phyloP scores from a whole-genome alignment of 2,888 invertebrate species.

The Reticulitermes lucifugus region DNA sequence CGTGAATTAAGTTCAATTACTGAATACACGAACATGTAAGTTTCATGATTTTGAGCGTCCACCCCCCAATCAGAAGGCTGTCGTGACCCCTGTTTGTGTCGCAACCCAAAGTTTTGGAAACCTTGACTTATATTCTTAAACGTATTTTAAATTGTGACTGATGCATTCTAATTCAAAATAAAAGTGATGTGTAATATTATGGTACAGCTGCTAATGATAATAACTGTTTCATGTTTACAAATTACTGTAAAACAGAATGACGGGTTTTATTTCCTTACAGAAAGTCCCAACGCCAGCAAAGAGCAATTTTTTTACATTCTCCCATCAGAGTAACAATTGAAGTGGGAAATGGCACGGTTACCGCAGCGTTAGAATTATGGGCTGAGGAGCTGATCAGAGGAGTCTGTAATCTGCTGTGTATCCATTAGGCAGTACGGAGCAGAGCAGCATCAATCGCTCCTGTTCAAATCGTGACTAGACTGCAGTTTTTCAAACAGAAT shows the following conservation, averaged over 20 bases:
- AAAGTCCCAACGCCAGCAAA: neutral
- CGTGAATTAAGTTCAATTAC: no score
- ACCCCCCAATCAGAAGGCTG: no score
- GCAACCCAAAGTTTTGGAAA: no score
- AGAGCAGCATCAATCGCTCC: slow-evolving; percentile 30
- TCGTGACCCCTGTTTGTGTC: no score
- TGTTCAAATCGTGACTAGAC: slow-evolving; percentile 33
- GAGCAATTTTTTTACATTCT: neutral
- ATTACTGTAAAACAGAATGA: neutral
- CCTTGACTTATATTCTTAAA: no score
- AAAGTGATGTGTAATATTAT: no score
- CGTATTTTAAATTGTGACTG: no score
- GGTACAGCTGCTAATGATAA: no score
- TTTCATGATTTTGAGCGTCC: no score
- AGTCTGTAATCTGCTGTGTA: slow-evolving; percentile 25
- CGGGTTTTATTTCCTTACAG: neutral
- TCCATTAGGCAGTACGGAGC: slow-evolving; percentile 17
- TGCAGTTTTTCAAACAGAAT: slow-evolving; percentile 36
- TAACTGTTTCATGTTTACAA: no score
- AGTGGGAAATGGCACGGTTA: slow-evolving; percentile 15
- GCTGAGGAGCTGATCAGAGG: slow-evolving; percentile 7
- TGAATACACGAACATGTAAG: no score
- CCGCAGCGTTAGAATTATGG: slow-evolving; percentile 27
- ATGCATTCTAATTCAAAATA: no score
- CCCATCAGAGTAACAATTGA: neutral